These are phyloP conservation scores for Otis tarda DNA, from an alignment of 2,113 vertebrate species.

Conservation along the genomic window DNA sequence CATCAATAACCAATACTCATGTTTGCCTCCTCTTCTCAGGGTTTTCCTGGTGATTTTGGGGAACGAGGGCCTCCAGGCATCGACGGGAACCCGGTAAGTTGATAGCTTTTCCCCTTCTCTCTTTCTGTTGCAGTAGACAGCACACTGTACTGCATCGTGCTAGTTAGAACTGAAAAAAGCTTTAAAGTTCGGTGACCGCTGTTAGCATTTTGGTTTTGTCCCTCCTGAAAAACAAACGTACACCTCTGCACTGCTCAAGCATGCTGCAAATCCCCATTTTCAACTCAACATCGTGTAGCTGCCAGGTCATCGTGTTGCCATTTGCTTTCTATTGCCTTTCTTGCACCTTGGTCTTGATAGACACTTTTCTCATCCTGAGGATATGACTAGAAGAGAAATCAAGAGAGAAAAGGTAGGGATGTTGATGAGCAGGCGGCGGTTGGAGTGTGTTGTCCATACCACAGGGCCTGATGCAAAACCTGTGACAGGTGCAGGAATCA, in stretches of 20 bases:
- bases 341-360: neutral
- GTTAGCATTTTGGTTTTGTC: neutral
- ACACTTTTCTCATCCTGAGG: neutral
- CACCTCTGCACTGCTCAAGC: neutral
- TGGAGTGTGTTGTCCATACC: neutral
- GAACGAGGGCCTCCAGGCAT: conserved; percentile 93
- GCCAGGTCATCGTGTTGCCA: neutral
- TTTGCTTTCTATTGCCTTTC: neutral
- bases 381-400: neutral
- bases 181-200: neutral
- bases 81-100: conserved; percentile 97
- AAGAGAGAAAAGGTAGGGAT: neutral
- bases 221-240: neutral
- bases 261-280: neutral
- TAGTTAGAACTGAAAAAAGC: neutral
- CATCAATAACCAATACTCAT: neutral
- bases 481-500: neutral
- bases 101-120: neutral
- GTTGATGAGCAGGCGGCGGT: neutral
- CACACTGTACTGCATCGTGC: neutral
- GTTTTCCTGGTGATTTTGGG: conserved; percentile 95
- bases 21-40: conserved; percentile 76
- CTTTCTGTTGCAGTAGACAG: neutral
- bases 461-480: neutral
- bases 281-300: neutral